Percentiles rank a stretch among this genome's conserved stretches.
phyloP scores from a whole-genome alignment of 2,113 vertebrate species.

The Oreochromis spilurus region DNA sequence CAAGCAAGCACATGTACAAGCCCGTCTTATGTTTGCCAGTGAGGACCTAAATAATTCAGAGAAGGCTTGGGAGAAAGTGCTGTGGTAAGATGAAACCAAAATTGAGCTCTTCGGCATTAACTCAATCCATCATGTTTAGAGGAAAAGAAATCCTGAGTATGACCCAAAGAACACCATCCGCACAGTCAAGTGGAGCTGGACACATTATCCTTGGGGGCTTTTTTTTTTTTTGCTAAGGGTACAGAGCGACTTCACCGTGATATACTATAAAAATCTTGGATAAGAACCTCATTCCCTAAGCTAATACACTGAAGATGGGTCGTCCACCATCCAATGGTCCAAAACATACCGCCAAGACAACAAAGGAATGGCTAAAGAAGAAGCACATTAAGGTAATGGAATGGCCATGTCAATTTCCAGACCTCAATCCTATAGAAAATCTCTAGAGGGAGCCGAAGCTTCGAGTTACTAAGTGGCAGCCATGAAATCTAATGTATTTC shows the following conservation, averaged over 20 bases:
- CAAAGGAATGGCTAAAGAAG: neutral
- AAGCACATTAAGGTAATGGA: neutral
- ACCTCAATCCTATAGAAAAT: neutral
- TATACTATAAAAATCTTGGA: neutral
- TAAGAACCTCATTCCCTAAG: neutral
- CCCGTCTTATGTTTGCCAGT: neutral
- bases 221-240: neutral
- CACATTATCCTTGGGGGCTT: neutral
- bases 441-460: neutral
- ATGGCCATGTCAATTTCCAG: neutral
- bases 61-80: neutral
- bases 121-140: neutral
- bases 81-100: neutral
- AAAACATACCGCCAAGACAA: neutral
- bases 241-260: neutral
- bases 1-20: neutral
- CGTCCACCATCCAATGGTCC: neutral
- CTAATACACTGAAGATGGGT: neutral
- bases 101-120: neutral
- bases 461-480: neutral
- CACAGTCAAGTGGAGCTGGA: neutral
- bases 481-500: neutral
- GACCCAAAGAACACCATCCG: neutral
- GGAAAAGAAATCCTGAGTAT: neutral
- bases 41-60: neutral